A percentile compares a stretch with the other conserved stretches of the same genome.
Evolutionary conservation across 2,113 vertebrate genomes (phyloP).

Genomic region (Harpagus bidentatus): DNA sequence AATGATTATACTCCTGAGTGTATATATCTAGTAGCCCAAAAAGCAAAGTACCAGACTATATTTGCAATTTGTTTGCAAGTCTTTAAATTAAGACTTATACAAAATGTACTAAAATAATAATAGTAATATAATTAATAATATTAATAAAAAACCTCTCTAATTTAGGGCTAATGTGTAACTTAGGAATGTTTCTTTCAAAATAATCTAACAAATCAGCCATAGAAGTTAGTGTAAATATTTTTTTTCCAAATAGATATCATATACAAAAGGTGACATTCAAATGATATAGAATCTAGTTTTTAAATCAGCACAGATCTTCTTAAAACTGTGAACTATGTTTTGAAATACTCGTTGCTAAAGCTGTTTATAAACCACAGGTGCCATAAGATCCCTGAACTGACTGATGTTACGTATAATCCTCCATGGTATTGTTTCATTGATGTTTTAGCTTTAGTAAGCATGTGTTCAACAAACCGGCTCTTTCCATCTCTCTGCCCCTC

Average conservation of each 20-base stretch:
- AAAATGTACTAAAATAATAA: conserved; percentile 60
- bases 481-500: conserved; percentile 31
- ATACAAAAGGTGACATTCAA: conserved; percentile 81
- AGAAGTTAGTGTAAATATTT: conserved; percentile 88
- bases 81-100: conserved; percentile 62
- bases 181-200: conserved; percentile 78
- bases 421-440: conserved; percentile 70
- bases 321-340: conserved; percentile 97
- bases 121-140: conserved; percentile 28
- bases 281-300: conserved; percentile 90
- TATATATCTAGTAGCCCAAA: conserved; percentile 64
- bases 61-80: conserved; percentile 57
- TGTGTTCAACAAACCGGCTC: conserved; percentile 67
- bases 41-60: conserved; percentile 25
- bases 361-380: conserved; percentile 98
- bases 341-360: conserved; percentile 87
- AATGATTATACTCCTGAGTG: conserved; percentile 66
- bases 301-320: conserved; percentile 92
- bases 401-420: conserved; percentile 73
- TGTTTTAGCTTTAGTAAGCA: conserved; percentile 74
- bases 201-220: conserved; percentile 79
- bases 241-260: conserved; percentile 81
- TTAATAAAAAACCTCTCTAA: conserved; percentile 31
- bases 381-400: conserved; percentile 87
- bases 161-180: conserved; percentile 71